Evolutionary conservation across 1,140 invertebrate genomes (phyloP).

Genomic region (Brachionus rotundiformis): DNA sequence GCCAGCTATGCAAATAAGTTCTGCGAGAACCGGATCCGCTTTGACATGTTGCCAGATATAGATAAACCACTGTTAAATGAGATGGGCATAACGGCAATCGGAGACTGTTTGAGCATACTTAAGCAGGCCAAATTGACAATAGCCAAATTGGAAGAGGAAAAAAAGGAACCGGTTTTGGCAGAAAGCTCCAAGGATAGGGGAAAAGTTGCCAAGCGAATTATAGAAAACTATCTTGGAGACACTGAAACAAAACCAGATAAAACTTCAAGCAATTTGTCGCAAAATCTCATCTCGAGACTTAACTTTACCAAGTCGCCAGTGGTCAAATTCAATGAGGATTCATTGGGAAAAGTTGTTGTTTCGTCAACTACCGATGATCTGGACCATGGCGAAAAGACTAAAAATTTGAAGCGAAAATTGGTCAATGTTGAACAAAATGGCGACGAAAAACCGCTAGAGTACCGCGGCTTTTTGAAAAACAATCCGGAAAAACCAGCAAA

Average conservation of each 20-base stretch:
- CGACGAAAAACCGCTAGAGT: conserved; percentile 24
- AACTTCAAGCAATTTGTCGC: background rate
- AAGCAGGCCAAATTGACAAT: conserved; percentile 77
- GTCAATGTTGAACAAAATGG: background rate
- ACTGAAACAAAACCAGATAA: background rate
- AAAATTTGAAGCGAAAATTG: conserved; percentile 23
- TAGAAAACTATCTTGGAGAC: conserved; percentile 25
- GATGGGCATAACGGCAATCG: conserved; percentile 79
- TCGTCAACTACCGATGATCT: conserved; percentile 22
- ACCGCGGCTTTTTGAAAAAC: conserved; percentile 23
- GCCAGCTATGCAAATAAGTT: conserved; percentile 80
- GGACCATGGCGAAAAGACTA: background rate
- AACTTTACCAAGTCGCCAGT: conserved; percentile 16
- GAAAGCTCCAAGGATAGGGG: background rate
- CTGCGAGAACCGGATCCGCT: conserved; percentile 76
- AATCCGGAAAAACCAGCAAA: background rate
- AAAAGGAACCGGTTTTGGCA: background rate
- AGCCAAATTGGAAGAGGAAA: conserved; percentile 66
- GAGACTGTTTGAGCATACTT: conserved; percentile 80
- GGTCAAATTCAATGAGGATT: conserved; percentile 40
- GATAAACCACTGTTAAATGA: conserved; percentile 79
- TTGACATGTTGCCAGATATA: conserved; percentile 77
- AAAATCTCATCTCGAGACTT: conserved; percentile 2
- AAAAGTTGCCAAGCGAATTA: conserved; percentile 33
- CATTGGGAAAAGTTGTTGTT: conserved; percentile 31